Conservation (phyloP, 2,113 vertebrate genomes). For the Chloroceryle aenea region DNA sequence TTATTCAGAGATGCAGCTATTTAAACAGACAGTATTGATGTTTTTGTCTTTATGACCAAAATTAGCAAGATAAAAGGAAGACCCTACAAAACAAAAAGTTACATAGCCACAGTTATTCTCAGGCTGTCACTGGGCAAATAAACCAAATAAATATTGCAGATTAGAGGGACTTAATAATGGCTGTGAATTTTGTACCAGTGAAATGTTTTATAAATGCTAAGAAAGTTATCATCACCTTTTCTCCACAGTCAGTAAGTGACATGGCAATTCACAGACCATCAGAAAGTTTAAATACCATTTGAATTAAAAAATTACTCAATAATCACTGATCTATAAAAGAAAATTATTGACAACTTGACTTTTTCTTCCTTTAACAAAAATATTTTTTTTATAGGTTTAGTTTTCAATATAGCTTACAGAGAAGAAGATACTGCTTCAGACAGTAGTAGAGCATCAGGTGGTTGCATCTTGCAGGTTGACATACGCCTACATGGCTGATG, state of each 20-base stretch:
- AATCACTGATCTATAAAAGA: background rate
- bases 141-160: background rate
- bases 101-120: background rate
- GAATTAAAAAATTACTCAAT: background rate
- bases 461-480: background rate
- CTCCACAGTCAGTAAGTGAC: rapidly evolving
- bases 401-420: background rate
- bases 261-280: background rate
- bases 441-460: background rate
- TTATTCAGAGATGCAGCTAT: background rate
- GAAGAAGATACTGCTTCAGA: background rate
- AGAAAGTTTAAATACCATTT: background rate
- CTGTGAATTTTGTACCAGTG: background rate
- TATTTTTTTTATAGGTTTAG: rapidly evolving
- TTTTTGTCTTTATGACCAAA: background rate
- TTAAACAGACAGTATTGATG: background rate
- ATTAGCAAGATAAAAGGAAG: background rate
- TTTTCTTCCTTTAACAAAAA: background rate
- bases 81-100: background rate
- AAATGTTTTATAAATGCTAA: background rate
- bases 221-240: background rate
- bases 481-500: background rate
- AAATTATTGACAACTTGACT: background rate
- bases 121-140: background rate
- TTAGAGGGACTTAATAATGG: background rate